Percentiles rank a stretch among this genome's conserved stretches.
Conservation (phyloP, 2,888 invertebrate species). For the Mesoligia furuncula region DNA sequence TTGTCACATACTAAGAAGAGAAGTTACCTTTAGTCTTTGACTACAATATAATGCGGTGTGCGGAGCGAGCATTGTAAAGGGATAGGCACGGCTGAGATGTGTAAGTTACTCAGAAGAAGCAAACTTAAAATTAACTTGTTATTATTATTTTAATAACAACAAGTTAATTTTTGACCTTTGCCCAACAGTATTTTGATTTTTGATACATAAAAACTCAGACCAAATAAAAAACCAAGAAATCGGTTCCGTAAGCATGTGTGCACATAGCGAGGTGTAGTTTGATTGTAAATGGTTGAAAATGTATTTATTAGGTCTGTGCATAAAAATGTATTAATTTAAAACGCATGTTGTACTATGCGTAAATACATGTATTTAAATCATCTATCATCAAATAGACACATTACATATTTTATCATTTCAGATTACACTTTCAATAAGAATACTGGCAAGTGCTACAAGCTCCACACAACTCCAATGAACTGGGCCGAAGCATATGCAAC, state of each 20-base stretch:
- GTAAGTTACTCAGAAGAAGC: background rate
- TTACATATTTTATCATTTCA: slow-evolving; percentile 57
- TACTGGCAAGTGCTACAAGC: slow-evolving; percentile 79
- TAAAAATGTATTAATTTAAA: background rate
- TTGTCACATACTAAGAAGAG: no score
- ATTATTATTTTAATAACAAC: no score
- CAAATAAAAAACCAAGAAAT: no score
- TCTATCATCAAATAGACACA: background rate
- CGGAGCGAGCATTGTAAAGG: background rate
- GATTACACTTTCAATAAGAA: slow-evolving; percentile 73
- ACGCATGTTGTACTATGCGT: background rate
- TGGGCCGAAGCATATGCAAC: slow-evolving; percentile 78
- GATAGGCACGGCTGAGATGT: background rate
- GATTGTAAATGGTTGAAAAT: no score
- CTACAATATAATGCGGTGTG: no score
- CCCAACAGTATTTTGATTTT: background rate
- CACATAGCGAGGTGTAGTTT: no score
- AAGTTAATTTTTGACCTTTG: no score
- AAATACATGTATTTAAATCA: background rate
- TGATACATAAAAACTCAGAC: no score
- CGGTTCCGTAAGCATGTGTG: no score
- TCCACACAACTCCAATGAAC: slow-evolving; percentile 75
- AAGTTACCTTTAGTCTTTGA: no score
- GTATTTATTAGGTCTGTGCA: no score
- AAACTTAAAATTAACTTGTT: background rate